Evolutionary conservation across 2,113 vertebrate species (phyloP).

Genomic region (Stictonetta naevosa): DNA sequence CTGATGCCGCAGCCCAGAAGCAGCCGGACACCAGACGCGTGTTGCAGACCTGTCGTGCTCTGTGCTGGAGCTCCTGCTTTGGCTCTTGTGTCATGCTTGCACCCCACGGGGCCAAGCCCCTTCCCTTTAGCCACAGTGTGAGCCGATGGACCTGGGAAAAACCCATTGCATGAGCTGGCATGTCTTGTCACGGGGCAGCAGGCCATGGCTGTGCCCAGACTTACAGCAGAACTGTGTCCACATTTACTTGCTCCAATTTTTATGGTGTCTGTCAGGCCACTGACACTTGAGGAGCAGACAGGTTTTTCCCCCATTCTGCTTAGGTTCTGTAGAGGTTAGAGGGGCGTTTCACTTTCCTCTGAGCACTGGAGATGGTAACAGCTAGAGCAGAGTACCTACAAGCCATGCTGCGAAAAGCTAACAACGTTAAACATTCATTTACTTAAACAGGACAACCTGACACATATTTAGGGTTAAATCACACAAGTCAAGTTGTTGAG

Average conservation of each 20-base stretch:
- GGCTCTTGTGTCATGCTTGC: fast-evolving
- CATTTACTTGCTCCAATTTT: fast-evolving
- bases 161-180: fast-evolving
- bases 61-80: background rate
- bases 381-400: background rate
- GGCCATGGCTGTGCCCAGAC: background rate
- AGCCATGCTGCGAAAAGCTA: background rate
- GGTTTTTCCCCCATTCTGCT: fast-evolving
- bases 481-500: background rate
- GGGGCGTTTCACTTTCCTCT: background rate
- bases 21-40: fast-evolving
- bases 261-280: background rate
- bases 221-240: fast-evolving
- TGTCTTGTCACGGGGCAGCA: fast-evolving
- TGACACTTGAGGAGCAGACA: background rate
- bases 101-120: fast-evolving
- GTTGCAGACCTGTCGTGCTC: fast-evolving
- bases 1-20: background rate
- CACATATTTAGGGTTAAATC: background rate
- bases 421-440: background rate
- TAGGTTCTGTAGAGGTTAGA: background rate
- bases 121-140: fast-evolving
- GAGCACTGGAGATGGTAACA: fast-evolving
- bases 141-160: fast-evolving
- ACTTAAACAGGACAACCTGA: background rate